These are phyloP conservation scores for Pterocles burchelli DNA, from an alignment of 2,113 vertebrate species.

Conservation along the genomic window DNA sequence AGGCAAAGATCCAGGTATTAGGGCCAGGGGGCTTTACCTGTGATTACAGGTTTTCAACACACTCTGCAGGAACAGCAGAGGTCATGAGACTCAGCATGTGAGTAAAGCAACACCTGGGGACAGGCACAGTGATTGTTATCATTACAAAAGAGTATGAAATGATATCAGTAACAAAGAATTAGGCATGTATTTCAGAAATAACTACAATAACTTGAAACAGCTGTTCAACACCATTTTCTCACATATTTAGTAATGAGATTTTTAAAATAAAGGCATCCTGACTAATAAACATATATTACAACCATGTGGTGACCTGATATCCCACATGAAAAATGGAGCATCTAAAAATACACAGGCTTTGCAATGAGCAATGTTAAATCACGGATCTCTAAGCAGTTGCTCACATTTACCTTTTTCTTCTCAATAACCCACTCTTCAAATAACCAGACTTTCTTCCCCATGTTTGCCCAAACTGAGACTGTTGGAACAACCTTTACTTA, in stretches of 20 bases:
- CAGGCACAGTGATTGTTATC: neutral
- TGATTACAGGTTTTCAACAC: neutral
- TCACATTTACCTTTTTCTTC: neutral
- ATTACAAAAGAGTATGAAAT: neutral
- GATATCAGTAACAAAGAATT: neutral
- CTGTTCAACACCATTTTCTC: neutral
- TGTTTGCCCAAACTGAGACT: neutral
- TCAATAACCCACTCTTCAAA: rapidly evolving
- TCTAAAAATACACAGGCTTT: neutral
- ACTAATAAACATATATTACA: neutral
- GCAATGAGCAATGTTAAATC: neutral
- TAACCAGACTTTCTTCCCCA: neutral
- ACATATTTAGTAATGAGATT: neutral
- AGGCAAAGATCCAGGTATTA: neutral
- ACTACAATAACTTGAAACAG: neutral
- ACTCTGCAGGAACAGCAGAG: neutral
- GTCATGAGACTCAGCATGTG: neutral
- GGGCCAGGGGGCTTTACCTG: neutral
- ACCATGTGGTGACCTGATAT: neutral
- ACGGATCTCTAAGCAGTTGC: neutral
- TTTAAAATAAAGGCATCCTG: neutral
- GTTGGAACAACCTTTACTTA: neutral
- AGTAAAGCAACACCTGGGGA: neutral
- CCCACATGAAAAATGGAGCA: neutral
- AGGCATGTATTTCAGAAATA: neutral